Conservation (phyloP, 2,113 vertebrate genomes). For the Bostrychus sinensis region DNA sequence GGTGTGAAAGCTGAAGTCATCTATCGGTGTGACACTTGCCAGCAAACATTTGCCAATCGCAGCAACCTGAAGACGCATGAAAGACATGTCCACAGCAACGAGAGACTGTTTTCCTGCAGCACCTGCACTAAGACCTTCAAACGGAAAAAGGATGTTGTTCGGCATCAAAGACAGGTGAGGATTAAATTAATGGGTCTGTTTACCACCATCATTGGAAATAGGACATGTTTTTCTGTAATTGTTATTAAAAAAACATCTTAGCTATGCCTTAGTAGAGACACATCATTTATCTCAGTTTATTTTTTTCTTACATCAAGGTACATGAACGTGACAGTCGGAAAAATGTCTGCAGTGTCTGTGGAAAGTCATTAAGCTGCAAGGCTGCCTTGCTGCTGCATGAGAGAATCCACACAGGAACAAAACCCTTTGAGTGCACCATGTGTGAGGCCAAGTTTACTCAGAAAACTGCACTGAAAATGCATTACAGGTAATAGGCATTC, state of each 20-base stretch:
- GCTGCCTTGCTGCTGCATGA: conserved; percentile 90
- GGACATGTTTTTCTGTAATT: too few relatives aligned
- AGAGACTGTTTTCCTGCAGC: conserved; percentile 89
- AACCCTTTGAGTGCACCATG: conserved; percentile 88
- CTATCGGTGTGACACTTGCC: conserved; percentile 89
- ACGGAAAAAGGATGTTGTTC: conserved; percentile 93
- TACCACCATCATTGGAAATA: not conserved
- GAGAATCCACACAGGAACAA: conserved; percentile 91
- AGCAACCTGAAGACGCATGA: conserved; percentile 97
- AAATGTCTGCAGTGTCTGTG: conserved; percentile 87
- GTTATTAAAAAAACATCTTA: too few relatives aligned
- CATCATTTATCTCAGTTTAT: not conserved
- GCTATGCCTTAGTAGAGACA: too few relatives aligned
- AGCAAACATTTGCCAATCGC: conserved; percentile 94
- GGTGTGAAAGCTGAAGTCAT: conserved; percentile 83
- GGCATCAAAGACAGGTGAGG: conserved; percentile 88
- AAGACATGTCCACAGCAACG: conserved; percentile 92
- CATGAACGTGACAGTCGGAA: conserved; percentile 88
- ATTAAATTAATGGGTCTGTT: too few relatives aligned
- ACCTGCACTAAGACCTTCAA: conserved; percentile 95
- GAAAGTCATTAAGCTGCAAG: conserved; percentile 94
- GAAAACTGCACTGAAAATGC: conserved; percentile 95
- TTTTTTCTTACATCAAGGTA: conserved; percentile 65
- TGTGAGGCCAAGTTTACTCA: conserved; percentile 93
- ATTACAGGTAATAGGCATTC: conserved; percentile 85